Base-by-base conservation (phyloP, 1,140 invertebrate species). In the Macrotrachela quadricornifera region DNA sequence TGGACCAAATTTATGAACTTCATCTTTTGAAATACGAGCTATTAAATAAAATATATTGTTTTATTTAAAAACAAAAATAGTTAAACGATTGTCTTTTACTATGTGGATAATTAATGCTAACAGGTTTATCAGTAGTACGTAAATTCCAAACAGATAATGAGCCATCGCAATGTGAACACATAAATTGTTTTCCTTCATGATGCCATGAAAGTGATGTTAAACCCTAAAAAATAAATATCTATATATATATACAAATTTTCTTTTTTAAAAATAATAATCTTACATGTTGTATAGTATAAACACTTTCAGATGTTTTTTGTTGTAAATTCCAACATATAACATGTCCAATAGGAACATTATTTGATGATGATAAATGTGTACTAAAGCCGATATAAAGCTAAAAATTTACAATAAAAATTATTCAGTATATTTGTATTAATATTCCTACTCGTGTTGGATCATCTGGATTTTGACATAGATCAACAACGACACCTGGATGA, bases 131-230 rank as follows among this genome's bases (percentile, higher is more conserved):
- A 30, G 76, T 74, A 56, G 78, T 76, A 61, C 80, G 78, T n/a
- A 81, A 72, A 60, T 78, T 80, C 88, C 88, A 96, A 37, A 85
- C 91, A 51, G 81, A 81, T 44, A 96, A 75, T 44, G 84, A 87
- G 46, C 92, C 92, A 73, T 97, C 90, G 11, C 77, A 78, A 69
- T 96, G 90, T 60, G 83, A 83, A 58, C 83, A 87, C 79, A 97
- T 87, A 68, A 97, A 91, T 71, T 90, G 85, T 73, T 92, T 90
- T 54, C 91, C 92, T 70, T 97, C 91, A 68, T 87, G 79, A 69
- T 95, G 86, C 92, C 92, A 99, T 51, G 81, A 78, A 62, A 90
- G 78, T 53, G 83, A 86, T 63, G 79, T 77, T 49, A 94, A 73
- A 17, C 79, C 77, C 64, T 90, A 56, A 40, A 61, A 61, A 49